Evolutionary conservation across 2,113 vertebrate species (phyloP), one percentile per base, ranked within the genome.

Genomic region (Amblyornis subalaris): DNA sequence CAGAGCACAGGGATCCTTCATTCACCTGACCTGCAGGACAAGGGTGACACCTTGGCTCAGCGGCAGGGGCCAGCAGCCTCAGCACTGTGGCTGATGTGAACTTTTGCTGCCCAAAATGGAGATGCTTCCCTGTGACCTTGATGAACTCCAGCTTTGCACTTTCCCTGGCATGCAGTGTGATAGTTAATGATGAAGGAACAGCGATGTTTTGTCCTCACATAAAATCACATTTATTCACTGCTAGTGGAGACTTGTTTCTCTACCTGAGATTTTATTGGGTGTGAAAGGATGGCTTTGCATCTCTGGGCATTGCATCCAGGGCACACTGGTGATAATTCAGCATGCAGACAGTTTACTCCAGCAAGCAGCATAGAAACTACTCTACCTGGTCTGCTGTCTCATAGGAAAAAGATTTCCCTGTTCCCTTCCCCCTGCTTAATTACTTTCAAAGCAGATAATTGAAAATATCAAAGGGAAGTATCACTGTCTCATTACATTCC

Each of bases 381-480:
- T 58, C 31, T 76, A 58, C 35, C 29, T 89, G 38, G 23, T 69
- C 65, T 77, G 23, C 28, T 62, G 13, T 74, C 72, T 92, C 24
- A 40, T 6, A 82, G 40, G 65, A 87, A 79, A 36, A 67, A 71
- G 29, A 77, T 76, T 84, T 88, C 18, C 20, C 31, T 1, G 0
- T 69, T 33, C 21, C 16, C 35, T 79, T 57, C 50, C 31, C 17
- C 9, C 2, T 62, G 42, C 42, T 83, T 83, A 22, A 79, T 74
- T 57, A 50, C 19, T 91, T 95, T 82, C 78, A 87, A 76, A 88
- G 40, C 51, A 82, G 70, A 88, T 97, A 97, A 97, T 97, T 96
- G 97, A 95, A 96, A 93, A 71, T 95, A 96, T 97, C 94, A 96
- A 97, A 96, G 66, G 87, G 44, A 95, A 97, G 47, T 74, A 97